Conservation (phyloP, 2,888 invertebrate species). For the Eretmocerus hayati region DNA sequence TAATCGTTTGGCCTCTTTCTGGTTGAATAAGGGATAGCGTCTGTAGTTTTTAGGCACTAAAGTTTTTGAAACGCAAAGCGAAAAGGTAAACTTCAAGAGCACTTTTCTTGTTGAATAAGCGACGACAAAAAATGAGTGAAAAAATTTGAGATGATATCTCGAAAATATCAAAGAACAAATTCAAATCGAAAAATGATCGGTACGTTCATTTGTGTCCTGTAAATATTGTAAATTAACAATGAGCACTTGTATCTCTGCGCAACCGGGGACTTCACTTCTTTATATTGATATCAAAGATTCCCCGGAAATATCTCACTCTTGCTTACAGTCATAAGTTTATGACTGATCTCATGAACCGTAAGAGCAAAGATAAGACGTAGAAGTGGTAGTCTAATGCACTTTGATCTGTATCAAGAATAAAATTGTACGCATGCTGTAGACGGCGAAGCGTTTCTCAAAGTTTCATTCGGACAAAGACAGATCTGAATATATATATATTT, state of each 20-base stretch:
- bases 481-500: conserved; percentile 23
- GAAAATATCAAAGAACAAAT: conserved; percentile 19
- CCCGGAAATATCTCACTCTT: conserved; percentile 10
- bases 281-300: conserved; percentile 4
- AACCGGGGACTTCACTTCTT: conserved; percentile 1
- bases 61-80: conserved; percentile 13
- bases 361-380: conserved; percentile 7
- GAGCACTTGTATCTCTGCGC: conserved; percentile 38
- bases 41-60: conserved; percentile 18
- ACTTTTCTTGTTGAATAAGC: conserved; percentile 23
- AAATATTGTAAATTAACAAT: conserved; percentile 41
- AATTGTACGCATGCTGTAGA: conserved; percentile 4
- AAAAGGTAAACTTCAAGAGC: conserved; percentile 9
- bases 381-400: conserved; percentile 1
- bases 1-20: conserved; percentile 5
- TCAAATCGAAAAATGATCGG: conserved; percentile 21
- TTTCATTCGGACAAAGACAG: conserved; percentile 29
- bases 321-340: conserved; percentile 9
- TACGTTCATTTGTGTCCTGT: conserved; percentile 43
- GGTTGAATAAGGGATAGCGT: conserved; percentile 9
- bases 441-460: conserved; percentile 11
- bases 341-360: conserved; percentile 13
- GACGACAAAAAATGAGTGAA: conserved; percentile 16
- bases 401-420: conserved; percentile 1
- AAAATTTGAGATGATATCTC: conserved; percentile 18